Base-by-base conservation (phyloP, 2,113 vertebrate species). In the Myxocyprinus asiaticus region DNA sequence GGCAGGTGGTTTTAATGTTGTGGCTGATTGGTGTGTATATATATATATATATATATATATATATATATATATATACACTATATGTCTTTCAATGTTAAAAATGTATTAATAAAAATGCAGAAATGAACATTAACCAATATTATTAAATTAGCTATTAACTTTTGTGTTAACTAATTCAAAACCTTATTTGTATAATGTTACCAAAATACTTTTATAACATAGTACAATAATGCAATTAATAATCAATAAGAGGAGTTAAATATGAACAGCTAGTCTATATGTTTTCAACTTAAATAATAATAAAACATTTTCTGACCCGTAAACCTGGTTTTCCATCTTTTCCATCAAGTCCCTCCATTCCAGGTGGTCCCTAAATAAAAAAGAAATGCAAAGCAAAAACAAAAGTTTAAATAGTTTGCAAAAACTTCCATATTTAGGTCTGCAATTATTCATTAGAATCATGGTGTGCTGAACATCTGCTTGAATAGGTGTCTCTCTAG, bases 301-400 rank as follows among this genome's bases (percentile, higher is more conserved):
- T 33, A 9, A 10, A 61, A 43, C 14, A 12, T 59, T 48, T 15
- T 78, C 94, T 94, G 88, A 97, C 97, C 92, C 95, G 86, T 59
- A 91, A 22, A 2, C 97, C 97, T 0, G 95, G 93, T 74, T 98
- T 99, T 33, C 97, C 97, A 0, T 96, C 94, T 88, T 98, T 98
- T 67, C 96, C 97, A 0, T 98, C 96, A 53, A 96, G 83, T 51
- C 97, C 97, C 6, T 98, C 96, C 81, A 97, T 85, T 8, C 97
- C 97, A 1, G 94, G 92, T 0, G 96, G 95, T 0, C 96, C 97
- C 97, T 98, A 85, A 22, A 80, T 4, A 85, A 55, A 76, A 62
- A 61, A 9, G 50, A 11, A 75, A 66, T 42, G 1, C 12, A 70
- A 45, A 79, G 22, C 22, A 33, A 33, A 33, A 33, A 33, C 22